Percentiles rank a stretch among this genome's conserved stretches.
Conservation (phyloP, 2,888 invertebrate genomes). For the Latrodectus hesperus region DNA sequence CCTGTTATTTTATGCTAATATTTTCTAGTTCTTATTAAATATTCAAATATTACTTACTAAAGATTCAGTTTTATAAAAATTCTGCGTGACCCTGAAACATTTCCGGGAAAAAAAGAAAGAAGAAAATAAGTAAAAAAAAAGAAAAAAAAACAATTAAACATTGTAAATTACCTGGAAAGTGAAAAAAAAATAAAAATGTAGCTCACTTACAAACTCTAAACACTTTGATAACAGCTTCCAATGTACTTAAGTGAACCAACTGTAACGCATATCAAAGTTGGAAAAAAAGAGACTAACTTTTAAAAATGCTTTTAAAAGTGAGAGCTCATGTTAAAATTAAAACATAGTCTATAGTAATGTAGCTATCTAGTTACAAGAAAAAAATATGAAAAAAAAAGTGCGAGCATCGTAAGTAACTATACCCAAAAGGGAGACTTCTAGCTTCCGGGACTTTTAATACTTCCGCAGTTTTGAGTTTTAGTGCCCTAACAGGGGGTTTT, state of each 20-base stretch:
- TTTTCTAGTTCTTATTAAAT: no score
- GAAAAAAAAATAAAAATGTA: not conserved
- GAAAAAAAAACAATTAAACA: no score
- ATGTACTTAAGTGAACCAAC: constrained; percentile 18
- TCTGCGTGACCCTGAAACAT: no score
- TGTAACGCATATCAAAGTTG: not conserved
- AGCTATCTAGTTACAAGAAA: not conserved
- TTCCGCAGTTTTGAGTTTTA: constrained; percentile 45
- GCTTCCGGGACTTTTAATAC: constrained; percentile 43
- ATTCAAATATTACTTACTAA: no score
- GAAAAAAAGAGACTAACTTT: no score
- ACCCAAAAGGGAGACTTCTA: constrained; percentile 40
- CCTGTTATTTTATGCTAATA: no score
- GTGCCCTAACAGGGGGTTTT: constrained; percentile 25
- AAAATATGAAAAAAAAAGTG: no score
- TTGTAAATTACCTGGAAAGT: not conserved
- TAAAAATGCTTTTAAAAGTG: not conserved
- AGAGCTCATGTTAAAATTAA: constrained; percentile 23
- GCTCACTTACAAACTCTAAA: not conserved
- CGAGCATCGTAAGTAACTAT: constrained; percentile 27
- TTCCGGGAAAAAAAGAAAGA: no score
- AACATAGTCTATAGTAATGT: constrained; percentile 27
- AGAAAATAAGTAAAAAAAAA: no score
- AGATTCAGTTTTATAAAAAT: no score
- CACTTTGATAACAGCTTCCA: not conserved